Evolutionary conservation across 2,113 vertebrate species (phyloP).

Genomic region (Sinocyclocheilus anshuiensis): DNA sequence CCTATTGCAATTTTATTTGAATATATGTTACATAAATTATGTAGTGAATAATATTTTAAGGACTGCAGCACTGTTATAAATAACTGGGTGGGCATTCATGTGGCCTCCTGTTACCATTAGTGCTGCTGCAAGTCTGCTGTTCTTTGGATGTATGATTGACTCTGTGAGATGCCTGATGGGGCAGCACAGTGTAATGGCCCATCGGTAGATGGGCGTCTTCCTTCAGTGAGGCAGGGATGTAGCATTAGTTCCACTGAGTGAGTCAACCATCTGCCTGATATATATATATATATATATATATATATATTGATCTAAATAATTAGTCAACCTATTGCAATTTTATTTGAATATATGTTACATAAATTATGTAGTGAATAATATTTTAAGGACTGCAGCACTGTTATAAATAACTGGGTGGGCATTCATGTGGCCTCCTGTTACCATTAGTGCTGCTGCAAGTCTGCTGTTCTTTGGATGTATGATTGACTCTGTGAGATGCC

Average conservation of each 20-base stretch:
- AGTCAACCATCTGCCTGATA: constrained; percentile 97
- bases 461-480: constrained; percentile 44
- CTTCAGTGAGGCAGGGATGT: constrained; percentile 80
- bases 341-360: background rate
- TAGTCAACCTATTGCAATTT: background rate
- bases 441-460: constrained; percentile 52
- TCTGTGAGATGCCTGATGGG: constrained; percentile 65
- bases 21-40: background rate
- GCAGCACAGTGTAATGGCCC: constrained; percentile 78
- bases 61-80: constrained; percentile 17
- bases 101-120: constrained; percentile 43
- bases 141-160: constrained; percentile 48
- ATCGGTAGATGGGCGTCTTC: constrained; percentile 74
- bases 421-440: constrained; percentile 29
- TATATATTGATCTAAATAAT: background rate
- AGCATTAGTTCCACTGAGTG: constrained; percentile 99
- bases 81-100: constrained; percentile 22
- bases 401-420: constrained; percentile 28
- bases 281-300: background rate
- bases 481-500: constrained; percentile 56
- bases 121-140: constrained; percentile 51
- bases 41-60: constrained; percentile 3
- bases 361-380: background rate
- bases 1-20: background rate
- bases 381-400: constrained; percentile 13